A percentile compares a stretch with the other conserved stretches of the same genome.
Evolutionary conservation across 37 sponge, comb jelly and placozoan genomes (phyloP).

Genomic region (Mnemiopsis leidyi): DNA sequence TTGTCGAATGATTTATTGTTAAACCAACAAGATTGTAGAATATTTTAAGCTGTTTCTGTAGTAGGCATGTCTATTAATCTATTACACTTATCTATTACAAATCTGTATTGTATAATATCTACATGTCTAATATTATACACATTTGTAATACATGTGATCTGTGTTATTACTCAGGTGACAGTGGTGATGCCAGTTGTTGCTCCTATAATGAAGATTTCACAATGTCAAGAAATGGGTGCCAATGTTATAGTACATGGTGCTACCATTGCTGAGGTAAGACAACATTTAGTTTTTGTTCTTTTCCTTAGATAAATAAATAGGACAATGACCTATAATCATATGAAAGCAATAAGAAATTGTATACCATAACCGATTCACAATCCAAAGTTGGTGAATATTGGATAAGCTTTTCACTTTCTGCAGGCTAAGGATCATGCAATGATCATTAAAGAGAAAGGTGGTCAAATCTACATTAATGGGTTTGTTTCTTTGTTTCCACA

Average conservation of each 20-base stretch:
- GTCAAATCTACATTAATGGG: slow-evolving; percentile 81
- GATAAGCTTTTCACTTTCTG: too few relatives aligned
- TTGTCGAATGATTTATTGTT: neutral
- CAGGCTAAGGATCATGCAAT: slow-evolving; percentile 74
- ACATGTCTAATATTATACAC: neutral
- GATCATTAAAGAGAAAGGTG: slow-evolving; percentile 65
- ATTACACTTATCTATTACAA: neutral
- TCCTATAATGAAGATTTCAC: slow-evolving; percentile 78
- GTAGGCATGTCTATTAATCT: neutral
- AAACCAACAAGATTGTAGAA: neutral
- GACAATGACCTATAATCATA: too few relatives aligned
- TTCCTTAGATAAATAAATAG: too few relatives aligned
- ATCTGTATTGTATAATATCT: neutral
- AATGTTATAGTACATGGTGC: slow-evolving; percentile 70
- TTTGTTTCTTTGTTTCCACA: too few relatives aligned
- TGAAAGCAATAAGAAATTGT: too few relatives aligned
- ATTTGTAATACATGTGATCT: neutral
- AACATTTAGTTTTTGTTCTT: too few relatives aligned
- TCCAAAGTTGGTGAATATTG: too few relatives aligned
- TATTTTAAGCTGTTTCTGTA: neutral
- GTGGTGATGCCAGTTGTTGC: slow-evolving; percentile 84
- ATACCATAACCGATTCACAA: too few relatives aligned
- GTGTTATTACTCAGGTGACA: slow-evolving; percentile 66
- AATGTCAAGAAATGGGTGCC: slow-evolving; percentile 74
- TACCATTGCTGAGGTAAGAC: slow-evolving; percentile 72